These are phyloP conservation scores for Pteropus alecto DNA, from an alignment of 2,113 vertebrate genomes.

Conservation along the genomic window DNA sequence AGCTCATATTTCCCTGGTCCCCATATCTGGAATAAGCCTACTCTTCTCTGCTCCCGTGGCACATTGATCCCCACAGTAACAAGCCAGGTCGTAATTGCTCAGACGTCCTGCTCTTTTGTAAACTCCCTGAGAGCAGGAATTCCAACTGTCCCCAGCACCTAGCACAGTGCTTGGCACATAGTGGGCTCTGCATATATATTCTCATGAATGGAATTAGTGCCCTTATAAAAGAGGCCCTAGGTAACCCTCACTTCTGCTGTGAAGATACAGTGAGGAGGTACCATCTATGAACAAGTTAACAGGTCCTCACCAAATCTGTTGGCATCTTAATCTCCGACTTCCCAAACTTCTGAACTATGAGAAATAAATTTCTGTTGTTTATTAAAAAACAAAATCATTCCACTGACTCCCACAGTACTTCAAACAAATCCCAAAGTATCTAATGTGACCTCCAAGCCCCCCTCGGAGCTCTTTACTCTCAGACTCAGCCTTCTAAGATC, in stretches of 20 bases:
- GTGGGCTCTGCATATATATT: fast-evolving
- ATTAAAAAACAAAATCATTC: not conserved
- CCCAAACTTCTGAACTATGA: no score
- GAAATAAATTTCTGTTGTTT: no score
- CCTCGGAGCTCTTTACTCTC: not conserved
- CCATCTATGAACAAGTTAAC: no score
- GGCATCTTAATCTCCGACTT: no score
- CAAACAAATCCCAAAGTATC: not conserved
- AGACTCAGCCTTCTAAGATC: not conserved
- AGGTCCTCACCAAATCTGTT: no score
- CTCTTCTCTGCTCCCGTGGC: not conserved
- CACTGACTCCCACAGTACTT: not conserved
- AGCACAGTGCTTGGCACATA: not conserved
- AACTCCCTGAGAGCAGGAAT: not conserved
- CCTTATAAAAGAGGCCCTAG: no score
- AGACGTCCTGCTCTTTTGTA: no score
- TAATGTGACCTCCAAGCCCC: not conserved
- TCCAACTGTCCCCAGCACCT: not conserved
- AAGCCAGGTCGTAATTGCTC: not conserved
- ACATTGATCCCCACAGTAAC: not conserved
- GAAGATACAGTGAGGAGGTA: no score
- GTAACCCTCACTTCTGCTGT: no score
- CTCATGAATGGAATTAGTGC: no score
- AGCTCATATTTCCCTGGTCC: not conserved
- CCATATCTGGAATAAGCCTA: not conserved